A percentile compares a stretch with the other conserved stretches of the same genome.
Evolutionary conservation across 2,797 vertebrate genomes (phyloP).

Genomic region (Arctocebus calabarensis): DNA sequence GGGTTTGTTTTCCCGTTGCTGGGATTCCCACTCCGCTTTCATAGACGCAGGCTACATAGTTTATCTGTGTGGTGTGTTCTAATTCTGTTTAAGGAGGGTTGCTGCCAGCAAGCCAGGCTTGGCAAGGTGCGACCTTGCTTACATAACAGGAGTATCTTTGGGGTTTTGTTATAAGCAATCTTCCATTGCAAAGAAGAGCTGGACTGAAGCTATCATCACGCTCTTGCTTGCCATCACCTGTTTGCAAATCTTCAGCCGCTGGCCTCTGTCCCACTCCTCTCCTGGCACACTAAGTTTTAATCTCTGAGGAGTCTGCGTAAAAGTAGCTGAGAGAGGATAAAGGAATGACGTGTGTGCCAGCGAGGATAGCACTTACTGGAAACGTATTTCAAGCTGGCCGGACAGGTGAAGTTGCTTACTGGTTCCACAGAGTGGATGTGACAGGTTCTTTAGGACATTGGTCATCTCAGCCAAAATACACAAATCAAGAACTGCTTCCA

Average conservation of each 20-base stretch:
- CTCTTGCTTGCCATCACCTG: slow-evolving; percentile 52
- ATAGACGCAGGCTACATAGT: background rate
- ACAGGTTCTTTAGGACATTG: slow-evolving; percentile 25
- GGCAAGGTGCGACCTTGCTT: slow-evolving; percentile 16
- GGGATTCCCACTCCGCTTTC: slow-evolving; percentile 31
- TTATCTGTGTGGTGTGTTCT: slow-evolving; percentile 75
- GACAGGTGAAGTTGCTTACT: slow-evolving; percentile 30
- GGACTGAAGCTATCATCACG: background rate
- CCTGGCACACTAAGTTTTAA: slow-evolving; percentile 1
- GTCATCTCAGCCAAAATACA: background rate
- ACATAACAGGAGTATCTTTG: slow-evolving; percentile 18
- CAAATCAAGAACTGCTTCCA: slow-evolving; percentile 9
- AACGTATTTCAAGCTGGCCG: background rate
- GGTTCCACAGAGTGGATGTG: background rate
- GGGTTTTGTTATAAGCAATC: background rate
- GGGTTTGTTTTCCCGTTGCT: slow-evolving; percentile 71
- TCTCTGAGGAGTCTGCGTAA: background rate
- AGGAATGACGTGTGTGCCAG: background rate
- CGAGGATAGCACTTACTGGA: slow-evolving; percentile 7
- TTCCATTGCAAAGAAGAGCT: slow-evolving; percentile 20
- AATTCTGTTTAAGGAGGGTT: slow-evolving; percentile 64
- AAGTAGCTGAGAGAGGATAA: slow-evolving; percentile 43
- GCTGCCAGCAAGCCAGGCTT: slow-evolving; percentile 1
- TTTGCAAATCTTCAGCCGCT: slow-evolving; percentile 53
- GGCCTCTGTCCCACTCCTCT: background rate